These are phyloP conservation scores for Anas capensis DNA, from an alignment of 2,797 vertebrate genomes.

Conservation along the genomic window DNA sequence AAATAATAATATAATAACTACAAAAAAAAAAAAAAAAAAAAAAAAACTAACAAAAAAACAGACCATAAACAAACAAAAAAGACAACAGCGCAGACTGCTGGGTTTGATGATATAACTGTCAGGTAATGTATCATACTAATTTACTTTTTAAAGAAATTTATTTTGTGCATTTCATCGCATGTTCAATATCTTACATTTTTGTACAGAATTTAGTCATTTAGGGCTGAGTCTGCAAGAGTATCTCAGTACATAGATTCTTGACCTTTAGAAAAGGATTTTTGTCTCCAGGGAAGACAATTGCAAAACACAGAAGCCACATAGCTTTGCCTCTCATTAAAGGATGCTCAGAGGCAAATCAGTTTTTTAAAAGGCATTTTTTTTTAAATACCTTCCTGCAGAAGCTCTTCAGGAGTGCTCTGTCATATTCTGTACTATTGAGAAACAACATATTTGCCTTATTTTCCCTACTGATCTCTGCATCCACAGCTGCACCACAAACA, in stretches of 20 bases:
- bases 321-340: background rate
- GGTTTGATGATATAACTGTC: background rate
- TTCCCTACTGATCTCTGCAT: background rate
- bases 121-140: background rate
- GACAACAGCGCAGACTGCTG: background rate
- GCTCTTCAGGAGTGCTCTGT: background rate
- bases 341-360: background rate
- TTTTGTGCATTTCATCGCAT: background rate
- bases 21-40: background rate
- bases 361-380: background rate
- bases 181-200: background rate
- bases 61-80: no score
- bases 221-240: constrained; percentile 13
- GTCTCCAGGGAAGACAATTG: background rate
- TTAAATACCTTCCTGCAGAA: background rate
- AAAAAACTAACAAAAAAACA: no score
- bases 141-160: background rate
- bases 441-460: background rate
- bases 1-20: background rate
- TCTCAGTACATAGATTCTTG: background rate
- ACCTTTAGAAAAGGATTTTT: background rate
- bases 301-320: background rate
- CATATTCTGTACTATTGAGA: background rate
- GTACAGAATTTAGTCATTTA: background rate
- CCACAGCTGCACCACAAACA: background rate